phyloP scores from a whole-genome alignment of 1,140 invertebrate genomes.

The Lutraria rhynchaena region DNA sequence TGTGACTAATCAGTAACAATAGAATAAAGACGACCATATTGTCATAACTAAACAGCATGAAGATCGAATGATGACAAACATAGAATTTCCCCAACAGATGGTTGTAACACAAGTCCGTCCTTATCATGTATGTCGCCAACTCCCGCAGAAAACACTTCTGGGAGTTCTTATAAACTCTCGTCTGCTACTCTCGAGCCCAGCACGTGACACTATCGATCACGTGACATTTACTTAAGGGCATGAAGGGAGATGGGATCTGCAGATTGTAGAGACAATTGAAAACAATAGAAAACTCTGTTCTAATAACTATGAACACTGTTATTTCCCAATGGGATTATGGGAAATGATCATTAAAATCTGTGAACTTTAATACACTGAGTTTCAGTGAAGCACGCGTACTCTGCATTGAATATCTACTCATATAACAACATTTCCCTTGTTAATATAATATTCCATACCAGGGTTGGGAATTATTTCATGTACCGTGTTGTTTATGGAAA shows the following conservation, averaged over 20 bases:
- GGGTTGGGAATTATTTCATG: no score
- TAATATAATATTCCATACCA: no score
- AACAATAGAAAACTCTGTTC: slow-evolving; percentile 14
- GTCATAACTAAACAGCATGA: neutral
- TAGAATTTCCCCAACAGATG: slow-evolving; percentile 50
- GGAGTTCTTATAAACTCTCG: slow-evolving; percentile 54
- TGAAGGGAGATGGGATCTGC: slow-evolving; percentile 11
- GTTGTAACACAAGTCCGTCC: slow-evolving; percentile 47
- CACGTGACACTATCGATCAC: slow-evolving; percentile 55
- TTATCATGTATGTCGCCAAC: slow-evolving; percentile 59
- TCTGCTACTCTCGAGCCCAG: slow-evolving; percentile 30
- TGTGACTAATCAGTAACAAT: neutral
- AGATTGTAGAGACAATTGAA: slow-evolving; percentile 1
- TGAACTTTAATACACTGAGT: no score
- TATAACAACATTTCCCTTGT: no score
- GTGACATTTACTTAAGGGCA: slow-evolving; percentile 46
- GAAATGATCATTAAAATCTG: no score
- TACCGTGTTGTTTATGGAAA: no score
- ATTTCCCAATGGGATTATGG: no score
- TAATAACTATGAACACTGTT: neutral
- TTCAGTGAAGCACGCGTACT: no score
- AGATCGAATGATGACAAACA: slow-evolving; percentile 24
- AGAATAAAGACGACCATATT: slow-evolving; percentile 3
- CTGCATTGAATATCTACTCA: no score
- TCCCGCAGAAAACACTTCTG: slow-evolving; percentile 35